Percentiles rank a stretch among this genome's conserved stretches.
These are phyloP conservation scores for Achroia grisella DNA, from an alignment of 1,140 invertebrate genomes.

Conservation along the genomic window DNA sequence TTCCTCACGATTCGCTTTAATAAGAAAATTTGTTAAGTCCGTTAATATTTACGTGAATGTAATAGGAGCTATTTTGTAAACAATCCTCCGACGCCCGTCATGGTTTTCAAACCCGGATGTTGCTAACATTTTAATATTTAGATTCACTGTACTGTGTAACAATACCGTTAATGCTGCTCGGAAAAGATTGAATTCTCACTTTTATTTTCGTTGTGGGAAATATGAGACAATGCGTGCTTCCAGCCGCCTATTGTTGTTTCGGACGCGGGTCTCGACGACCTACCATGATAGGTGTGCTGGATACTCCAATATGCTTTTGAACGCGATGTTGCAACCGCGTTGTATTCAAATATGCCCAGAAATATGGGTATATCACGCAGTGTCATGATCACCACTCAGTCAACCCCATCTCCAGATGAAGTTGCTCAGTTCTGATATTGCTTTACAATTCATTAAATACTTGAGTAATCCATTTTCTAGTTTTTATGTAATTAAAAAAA, in stretches of 20 bases:
- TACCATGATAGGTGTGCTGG: background rate
- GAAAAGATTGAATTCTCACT: slow-evolving; percentile 59
- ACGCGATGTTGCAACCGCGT: too few species aligned
- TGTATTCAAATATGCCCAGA: too few species aligned
- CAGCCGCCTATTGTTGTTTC: background rate
- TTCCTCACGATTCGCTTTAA: too few species aligned
- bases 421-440: too few species aligned
- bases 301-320: too few species aligned
- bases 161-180: slow-evolving; percentile 45
- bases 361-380: too few species aligned
- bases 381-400: too few species aligned
- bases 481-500: too few species aligned
- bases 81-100: slow-evolving; percentile 28
- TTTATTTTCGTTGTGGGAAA: slow-evolving; percentile 59
- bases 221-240: slow-evolving; percentile 14
- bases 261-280: background rate
- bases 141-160: slow-evolving; percentile 45
- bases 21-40: too few species aligned
- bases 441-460: too few species aligned
- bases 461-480: too few species aligned
- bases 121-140: slow-evolving; percentile 44
- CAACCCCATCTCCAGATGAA: too few species aligned
- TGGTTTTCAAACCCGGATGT: slow-evolving; percentile 51
- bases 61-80: slow-evolving; percentile 25
- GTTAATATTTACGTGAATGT: slow-evolving; percentile 20